Evolutionary conservation across 1,140 invertebrate species (phyloP).

Genomic region (Liolophura sinensis): DNA sequence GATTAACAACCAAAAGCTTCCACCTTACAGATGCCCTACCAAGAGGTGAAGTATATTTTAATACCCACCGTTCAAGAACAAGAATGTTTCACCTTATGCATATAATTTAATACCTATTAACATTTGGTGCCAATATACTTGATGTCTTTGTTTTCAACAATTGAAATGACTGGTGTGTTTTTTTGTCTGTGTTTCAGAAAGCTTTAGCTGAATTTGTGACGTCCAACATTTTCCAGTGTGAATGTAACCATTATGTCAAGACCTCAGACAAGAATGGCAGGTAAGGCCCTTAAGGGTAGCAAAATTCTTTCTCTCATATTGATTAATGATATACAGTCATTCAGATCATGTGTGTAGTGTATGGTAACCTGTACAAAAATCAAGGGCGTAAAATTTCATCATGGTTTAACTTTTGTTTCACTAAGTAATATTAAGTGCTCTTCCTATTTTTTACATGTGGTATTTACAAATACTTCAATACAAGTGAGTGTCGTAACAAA

Average conservation of each 20-base stretch:
- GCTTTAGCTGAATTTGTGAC: slow-evolving; percentile 11
- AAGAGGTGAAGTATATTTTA: not conserved
- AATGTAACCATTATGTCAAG: slow-evolving; percentile 17
- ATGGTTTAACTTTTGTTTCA: not conserved
- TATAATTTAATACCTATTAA: not conserved
- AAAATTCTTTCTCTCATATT: not conserved
- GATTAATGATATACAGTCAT: slow-evolving; percentile 1
- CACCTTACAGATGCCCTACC: no score
- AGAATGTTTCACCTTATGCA: not conserved
- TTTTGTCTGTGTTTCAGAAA: slow-evolving; percentile 9
- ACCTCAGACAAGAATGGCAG: slow-evolving; percentile 8
- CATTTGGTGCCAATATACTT: not conserved
- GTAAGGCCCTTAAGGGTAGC: not conserved
- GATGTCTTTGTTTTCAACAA: not conserved
- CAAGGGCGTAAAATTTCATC: not conserved
- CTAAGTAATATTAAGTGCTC: not conserved
- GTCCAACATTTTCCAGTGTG: slow-evolving; percentile 16
- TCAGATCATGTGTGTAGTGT: not conserved
- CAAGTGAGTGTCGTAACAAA: not conserved
- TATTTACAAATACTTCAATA: no score
- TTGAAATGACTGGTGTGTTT: not conserved
- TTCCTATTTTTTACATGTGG: not conserved
- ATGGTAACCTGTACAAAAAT: not conserved
- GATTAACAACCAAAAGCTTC: no score
- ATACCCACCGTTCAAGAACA: not conserved